phyloP scores from a whole-genome alignment of 1,140 invertebrate genomes.

The Cydia splendana region DNA sequence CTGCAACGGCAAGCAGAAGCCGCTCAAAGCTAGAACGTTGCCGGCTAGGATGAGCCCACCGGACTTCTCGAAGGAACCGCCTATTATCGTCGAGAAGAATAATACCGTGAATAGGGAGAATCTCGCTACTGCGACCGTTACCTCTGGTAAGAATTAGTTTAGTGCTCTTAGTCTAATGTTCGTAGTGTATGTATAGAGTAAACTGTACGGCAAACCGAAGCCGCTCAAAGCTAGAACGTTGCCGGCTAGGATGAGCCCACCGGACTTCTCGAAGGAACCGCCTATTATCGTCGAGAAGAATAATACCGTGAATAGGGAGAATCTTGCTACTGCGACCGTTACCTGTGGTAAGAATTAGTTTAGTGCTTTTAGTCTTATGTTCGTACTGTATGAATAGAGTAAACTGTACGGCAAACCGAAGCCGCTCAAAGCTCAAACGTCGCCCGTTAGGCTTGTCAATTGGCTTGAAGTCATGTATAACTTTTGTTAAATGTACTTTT shows the following conservation, averaged over 20 bases:
- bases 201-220: too few relatives aligned
- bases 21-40: constrained; percentile 83
- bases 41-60: constrained; percentile 89
- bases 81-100: constrained; percentile 75
- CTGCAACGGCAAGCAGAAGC: constrained; percentile 78
- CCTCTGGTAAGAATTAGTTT: constrained; percentile 55
- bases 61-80: constrained; percentile 78
- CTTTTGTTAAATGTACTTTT: background rate
- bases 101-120: constrained; percentile 79
- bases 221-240: too few relatives aligned
- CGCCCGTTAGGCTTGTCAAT: too few relatives aligned
- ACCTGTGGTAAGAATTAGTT: constrained; percentile 56
- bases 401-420: too few relatives aligned
- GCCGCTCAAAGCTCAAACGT: too few relatives aligned
- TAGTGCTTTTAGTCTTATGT: background rate
- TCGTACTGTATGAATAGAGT: too few relatives aligned
- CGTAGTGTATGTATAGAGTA: too few relatives aligned
- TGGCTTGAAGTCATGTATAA: background rate
- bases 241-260: constrained; percentile 86
- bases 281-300: constrained; percentile 76
- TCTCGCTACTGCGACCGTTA: constrained; percentile 62
- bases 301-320: constrained; percentile 79
- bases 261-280: constrained; percentile 79
- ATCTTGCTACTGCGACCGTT: constrained; percentile 64
- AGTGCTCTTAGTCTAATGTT: background rate